Evolutionary conservation across 2,797 vertebrate species (phyloP), one percentile per base, ranked within the genome.

Genomic region (Phoeniculus purpureus): DNA sequence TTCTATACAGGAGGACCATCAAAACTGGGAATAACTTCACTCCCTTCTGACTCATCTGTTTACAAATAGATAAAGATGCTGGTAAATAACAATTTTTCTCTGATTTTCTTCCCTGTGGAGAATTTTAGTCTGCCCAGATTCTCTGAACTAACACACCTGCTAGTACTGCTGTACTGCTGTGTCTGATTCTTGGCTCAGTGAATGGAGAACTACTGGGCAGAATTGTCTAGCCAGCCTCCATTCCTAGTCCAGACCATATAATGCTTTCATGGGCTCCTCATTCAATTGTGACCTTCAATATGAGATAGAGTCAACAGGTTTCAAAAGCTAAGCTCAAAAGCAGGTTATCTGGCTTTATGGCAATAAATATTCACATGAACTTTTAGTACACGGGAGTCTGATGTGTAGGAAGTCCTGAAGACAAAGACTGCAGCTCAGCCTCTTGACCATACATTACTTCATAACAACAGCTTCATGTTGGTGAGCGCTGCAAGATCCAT

Each of bases 371-470:
- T 68, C 48, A 43, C 18, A 21, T 48, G 12, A 60, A 48, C 12
- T 55, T 21, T 31, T 74, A 21, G 15, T 40, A 27, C 14, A 50
- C 6, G 20, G 23, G 18, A 72, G 4, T 45, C 14, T 8, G 51
- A 13, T 12, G 13, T 9, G 9, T 4, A 62, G 12, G 11, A 43
- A 18, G 13, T 64, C 21, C 0, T 0, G 14, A 56, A 45, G 25
- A 62, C 22, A 25, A 71, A 56, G 26, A 45, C 32, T 43, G 50
- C 7, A 59, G 7, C 23, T n/a, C 43, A 47, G 25, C 9, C 12
- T 74, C 32, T n/a, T 5, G 15, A 34, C n/a, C 29, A 3, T 34
- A 9, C 12, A 31, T 72, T 48, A 9, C 4, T 6, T 76, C 16
- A 4, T 32, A 77, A 81, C 4, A 9, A 48, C n/a, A 71, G 15